Conservation (phyloP, 2,888 invertebrate species). For the Tinea trinotella region DNA sequence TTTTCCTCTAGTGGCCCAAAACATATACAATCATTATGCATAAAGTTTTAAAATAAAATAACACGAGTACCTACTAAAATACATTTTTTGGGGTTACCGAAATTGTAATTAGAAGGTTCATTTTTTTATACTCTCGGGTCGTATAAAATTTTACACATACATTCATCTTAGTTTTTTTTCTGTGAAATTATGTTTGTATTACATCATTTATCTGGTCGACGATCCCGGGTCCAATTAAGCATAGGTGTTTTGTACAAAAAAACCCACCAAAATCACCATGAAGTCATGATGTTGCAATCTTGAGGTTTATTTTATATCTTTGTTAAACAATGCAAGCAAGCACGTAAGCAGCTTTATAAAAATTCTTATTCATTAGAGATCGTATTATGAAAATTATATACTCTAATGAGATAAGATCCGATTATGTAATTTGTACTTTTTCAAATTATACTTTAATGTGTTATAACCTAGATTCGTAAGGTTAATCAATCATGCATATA, state of each 20-base stretch:
- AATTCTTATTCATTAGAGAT: conserved; percentile 10
- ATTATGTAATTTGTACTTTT: background rate
- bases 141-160: conserved; percentile 5
- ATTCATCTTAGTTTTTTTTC: background rate
- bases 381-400: background rate
- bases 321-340: background rate
- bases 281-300: conserved; percentile 12
- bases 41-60: too few relatives aligned
- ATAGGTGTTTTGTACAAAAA: background rate
- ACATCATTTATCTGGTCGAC: conserved; percentile 10
- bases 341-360: background rate
- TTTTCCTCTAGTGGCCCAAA: too few relatives aligned
- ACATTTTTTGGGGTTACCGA: too few relatives aligned
- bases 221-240: conserved; percentile 13
- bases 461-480: too few relatives aligned
- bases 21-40: too few relatives aligned
- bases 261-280: background rate
- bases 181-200: background rate
- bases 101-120: too few relatives aligned
- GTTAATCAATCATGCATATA: too few relatives aligned
- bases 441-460: too few relatives aligned
- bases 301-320: background rate
- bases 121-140: background rate
- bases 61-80: too few relatives aligned
- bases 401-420: background rate